Evolutionary conservation across 2,888 invertebrate genomes (phyloP).

Genomic region (Chrysomela aeneicollis): DNA sequence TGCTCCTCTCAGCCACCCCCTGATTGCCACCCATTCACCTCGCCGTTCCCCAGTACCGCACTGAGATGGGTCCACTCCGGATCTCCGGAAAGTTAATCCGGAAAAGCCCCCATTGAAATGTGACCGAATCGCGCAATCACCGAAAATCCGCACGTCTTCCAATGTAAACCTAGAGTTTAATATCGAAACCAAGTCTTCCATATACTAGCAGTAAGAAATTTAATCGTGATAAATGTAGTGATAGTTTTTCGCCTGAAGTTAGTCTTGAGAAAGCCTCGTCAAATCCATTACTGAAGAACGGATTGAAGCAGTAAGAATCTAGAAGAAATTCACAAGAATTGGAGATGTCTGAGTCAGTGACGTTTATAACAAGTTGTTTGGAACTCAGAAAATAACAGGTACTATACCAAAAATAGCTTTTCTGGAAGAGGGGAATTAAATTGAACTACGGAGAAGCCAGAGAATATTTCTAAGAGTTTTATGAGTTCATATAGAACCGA

Average conservation of each 20-base stretch:
- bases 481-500: too few species aligned
- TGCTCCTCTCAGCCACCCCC: constrained; percentile 24
- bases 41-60: constrained; percentile 25
- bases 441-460: too few species aligned
- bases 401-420: too few species aligned
- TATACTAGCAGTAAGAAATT: constrained; percentile 5
- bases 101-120: constrained; percentile 32
- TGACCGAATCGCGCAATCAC: constrained; percentile 28
- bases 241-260: too few species aligned
- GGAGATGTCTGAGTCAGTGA: too few species aligned
- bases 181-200: constrained; percentile 40
- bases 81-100: constrained; percentile 32
- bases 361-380: not conserved
- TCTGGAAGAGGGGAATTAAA: too few species aligned
- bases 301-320: too few species aligned
- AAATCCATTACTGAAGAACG: too few species aligned
- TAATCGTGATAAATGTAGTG: not conserved
- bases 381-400: not conserved
- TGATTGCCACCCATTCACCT: constrained; percentile 15
- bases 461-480: too few species aligned
- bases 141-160: constrained; percentile 66
- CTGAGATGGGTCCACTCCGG: constrained; percentile 35
- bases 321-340: not conserved
- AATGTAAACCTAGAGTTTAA: constrained; percentile 39
- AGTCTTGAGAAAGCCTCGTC: too few species aligned